phyloP scores from a whole-genome alignment of 2,888 invertebrate species.

The Agrotis segetum region DNA sequence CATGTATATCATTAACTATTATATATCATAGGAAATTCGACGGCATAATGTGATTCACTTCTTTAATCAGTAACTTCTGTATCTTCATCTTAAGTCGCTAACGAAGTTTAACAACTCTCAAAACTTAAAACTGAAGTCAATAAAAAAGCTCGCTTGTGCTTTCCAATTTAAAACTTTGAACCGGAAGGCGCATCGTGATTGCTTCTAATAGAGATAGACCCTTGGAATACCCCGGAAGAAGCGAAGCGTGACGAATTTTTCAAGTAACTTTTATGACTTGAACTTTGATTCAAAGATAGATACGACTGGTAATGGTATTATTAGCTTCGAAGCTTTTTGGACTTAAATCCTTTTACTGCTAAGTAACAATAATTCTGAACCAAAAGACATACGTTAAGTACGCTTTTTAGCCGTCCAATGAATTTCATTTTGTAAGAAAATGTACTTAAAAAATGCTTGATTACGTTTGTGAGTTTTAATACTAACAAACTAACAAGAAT shows the following conservation, averaged over 20 bases:
- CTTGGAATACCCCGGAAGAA: constrained; percentile 62
- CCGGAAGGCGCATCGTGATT: constrained; percentile 43
- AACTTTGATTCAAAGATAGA: constrained; percentile 15
- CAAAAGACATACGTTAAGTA: neutral
- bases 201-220: constrained; percentile 31
- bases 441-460: neutral
- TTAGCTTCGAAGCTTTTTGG: neutral
- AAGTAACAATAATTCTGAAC: neutral
- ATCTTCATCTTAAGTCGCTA: neutral
- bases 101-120: neutral
- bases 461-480: constrained; percentile 8
- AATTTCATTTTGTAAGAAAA: neutral
- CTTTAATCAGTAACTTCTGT: neutral
- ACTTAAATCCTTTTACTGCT: neutral
- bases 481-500: neutral
- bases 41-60: too few relatives aligned
- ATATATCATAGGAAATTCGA: too few relatives aligned
- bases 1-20: neutral
- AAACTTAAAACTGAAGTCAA: neutral
- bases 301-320: too few relatives aligned
- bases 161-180: constrained; percentile 33
- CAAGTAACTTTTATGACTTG: constrained; percentile 20
- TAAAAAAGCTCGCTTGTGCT: neutral
- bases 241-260: constrained; percentile 59
- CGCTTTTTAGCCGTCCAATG: neutral